Percentiles rank a stretch among this genome's conserved stretches.
phyloP scores from a whole-genome alignment of 1,140 invertebrate genomes.

The Anadara kagoshimensis region DNA sequence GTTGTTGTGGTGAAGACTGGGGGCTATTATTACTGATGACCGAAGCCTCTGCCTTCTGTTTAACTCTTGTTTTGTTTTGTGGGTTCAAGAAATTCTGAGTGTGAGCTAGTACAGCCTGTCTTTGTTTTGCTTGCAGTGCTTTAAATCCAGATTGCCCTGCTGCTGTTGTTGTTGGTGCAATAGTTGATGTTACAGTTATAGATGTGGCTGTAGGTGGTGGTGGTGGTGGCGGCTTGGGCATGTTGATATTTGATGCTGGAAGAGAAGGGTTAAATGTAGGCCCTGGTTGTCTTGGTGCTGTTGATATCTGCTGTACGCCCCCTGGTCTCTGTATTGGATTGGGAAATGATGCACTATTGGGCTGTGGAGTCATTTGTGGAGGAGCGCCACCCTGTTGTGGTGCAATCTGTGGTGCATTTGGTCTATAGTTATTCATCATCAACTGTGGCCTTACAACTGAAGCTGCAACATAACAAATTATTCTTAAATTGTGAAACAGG shows the following conservation, averaged over 20 bases:
- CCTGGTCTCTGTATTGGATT: slow-evolving; percentile 62
- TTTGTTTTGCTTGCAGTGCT: slow-evolving; percentile 61
- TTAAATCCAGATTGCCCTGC: slow-evolving; percentile 35
- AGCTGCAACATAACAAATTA: slow-evolving; percentile 25
- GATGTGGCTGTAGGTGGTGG: slow-evolving; percentile 9
- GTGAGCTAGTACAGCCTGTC: slow-evolving; percentile 57
- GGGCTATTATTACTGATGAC: not conserved
- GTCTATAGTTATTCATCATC: slow-evolving; percentile 54
- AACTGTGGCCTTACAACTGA: slow-evolving; percentile 52
- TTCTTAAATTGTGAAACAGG: not conserved
- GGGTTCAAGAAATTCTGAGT: slow-evolving; percentile 64
- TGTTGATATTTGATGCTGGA: not conserved
- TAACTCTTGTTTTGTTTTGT: slow-evolving; percentile 53
- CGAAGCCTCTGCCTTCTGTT: slow-evolving; percentile 13
- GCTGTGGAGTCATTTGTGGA: slow-evolving; percentile 9
- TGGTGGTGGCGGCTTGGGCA: slow-evolving; percentile 3
- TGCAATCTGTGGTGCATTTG: slow-evolving; percentile 26
- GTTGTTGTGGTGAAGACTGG: no score
- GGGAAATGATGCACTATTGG: slow-evolving; percentile 40
- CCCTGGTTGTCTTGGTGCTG: slow-evolving; percentile 2
- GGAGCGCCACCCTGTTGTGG: slow-evolving; percentile 1
- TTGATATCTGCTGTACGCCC: slow-evolving; percentile 29
- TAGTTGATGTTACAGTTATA: slow-evolving; percentile 7
- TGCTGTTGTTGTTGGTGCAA: slow-evolving; percentile 10
- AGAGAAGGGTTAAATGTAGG: not conserved